phyloP scores from a whole-genome alignment of 2,797 vertebrate species.

The Diceros bicornis region DNA sequence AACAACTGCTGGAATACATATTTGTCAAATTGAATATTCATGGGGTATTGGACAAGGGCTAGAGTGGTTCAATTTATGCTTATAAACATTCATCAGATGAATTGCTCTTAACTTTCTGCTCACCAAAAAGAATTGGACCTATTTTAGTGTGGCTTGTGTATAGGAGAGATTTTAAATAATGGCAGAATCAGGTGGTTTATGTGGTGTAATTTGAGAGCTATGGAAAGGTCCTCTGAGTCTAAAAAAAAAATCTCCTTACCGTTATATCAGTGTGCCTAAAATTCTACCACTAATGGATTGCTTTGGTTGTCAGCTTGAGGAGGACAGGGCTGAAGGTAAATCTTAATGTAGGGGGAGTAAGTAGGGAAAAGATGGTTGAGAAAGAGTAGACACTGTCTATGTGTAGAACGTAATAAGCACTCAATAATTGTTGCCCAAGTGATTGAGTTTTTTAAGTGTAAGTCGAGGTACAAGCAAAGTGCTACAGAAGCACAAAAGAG shows the following conservation, averaged over 20 bases:
- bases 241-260: background rate
- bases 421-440: background rate
- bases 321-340: background rate
- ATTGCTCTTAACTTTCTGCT: constrained; percentile 50
- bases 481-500: background rate
- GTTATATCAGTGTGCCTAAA: background rate
- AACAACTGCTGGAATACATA: background rate
- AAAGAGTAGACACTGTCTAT: background rate
- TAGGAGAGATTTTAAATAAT: constrained; percentile 17
- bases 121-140: constrained; percentile 26
- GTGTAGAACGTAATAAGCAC: background rate
- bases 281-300: background rate
- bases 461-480: background rate
- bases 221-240: background rate
- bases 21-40: constrained; percentile 2
- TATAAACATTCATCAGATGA: constrained; percentile 36
- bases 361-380: background rate
- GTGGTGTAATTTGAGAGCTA: background rate
- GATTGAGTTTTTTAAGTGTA: constrained; percentile 6
- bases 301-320: constrained; percentile 9
- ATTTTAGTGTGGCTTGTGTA: constrained; percentile 50
- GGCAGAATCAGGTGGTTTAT: constrained; percentile 38
- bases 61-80: constrained; percentile 2
- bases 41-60: background rate
- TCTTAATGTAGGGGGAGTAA: background rate